Conservation (phyloP, 64 coral and sea anemone genomes). For the Dendronephthya gigantea region DNA sequence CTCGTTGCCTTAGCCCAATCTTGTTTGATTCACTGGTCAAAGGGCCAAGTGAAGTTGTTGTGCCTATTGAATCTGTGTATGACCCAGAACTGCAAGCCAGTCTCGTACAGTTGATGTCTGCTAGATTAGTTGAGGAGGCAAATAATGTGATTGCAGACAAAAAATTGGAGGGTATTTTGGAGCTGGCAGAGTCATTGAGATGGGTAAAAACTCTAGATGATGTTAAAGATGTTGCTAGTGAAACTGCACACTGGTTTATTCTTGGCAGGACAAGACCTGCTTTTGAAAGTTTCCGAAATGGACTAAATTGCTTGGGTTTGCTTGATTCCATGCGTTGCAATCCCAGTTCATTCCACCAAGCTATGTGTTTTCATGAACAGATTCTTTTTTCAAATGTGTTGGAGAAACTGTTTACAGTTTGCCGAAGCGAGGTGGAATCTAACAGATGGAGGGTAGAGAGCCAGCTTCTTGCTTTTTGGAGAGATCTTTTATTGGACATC, state of each 20-base stretch:
- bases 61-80: background rate
- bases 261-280: background rate
- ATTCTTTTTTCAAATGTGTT: background rate
- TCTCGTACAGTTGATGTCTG: background rate
- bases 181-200: background rate
- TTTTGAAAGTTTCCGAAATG: background rate
- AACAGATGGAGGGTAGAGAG: background rate
- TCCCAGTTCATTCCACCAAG: background rate
- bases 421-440: background rate
- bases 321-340: background rate
- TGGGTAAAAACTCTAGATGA: background rate
- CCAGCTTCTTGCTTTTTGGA: slow-evolving; percentile 10
- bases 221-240: slow-evolving; percentile 2
- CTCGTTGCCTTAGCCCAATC: background rate
- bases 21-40: background rate
- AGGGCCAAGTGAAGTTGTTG: background rate
- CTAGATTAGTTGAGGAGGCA: background rate
- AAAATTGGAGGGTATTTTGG: background rate
- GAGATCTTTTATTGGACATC: background rate
- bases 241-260: background rate
- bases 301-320: background rate
- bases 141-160: background rate
- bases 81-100: background rate
- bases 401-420: background rate
- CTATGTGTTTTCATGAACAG: background rate